These are phyloP conservation scores for Chelon auratus DNA, from an alignment of 2,797 vertebrate genomes.

Conservation along the genomic window DNA sequence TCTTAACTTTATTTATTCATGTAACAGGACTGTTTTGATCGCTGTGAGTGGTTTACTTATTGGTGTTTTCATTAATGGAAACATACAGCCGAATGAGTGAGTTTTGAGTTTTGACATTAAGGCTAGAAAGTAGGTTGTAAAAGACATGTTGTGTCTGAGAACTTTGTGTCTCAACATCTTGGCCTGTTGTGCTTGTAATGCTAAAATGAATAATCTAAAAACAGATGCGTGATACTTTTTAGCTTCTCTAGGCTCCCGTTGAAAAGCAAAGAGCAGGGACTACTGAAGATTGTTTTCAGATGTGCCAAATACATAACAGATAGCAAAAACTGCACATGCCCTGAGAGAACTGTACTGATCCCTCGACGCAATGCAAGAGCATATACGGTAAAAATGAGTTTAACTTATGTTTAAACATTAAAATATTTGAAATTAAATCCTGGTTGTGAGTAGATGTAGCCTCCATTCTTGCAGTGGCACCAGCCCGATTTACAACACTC, in stretches of 20 bases:
- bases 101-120: conserved; percentile 12
- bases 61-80: conserved; percentile 41
- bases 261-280: not conserved
- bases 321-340: not conserved
- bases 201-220: not conserved
- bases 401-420: not conserved
- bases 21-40: conserved; percentile 18
- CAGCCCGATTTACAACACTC: too few relatives aligned
- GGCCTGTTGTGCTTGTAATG: not conserved
- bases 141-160: not conserved
- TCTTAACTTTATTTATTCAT: conserved; percentile 47
- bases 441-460: not conserved
- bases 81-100: conserved; percentile 4
- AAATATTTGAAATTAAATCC: not conserved
- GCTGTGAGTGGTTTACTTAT: conserved; percentile 39
- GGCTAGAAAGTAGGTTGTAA: conserved; percentile 7
- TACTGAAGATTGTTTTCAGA: not conserved
- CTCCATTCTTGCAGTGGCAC: too few relatives aligned
- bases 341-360: too few relatives aligned
- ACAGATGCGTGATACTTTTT: not conserved
- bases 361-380: too few relatives aligned
- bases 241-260: not conserved
- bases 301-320: not conserved
- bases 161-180: not conserved
- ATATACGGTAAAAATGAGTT: too few relatives aligned